Percentiles rank a stretch among this genome's conserved stretches.
phyloP scores from a whole-genome alignment of 2,888 invertebrate species.

The Vanessa cardui region DNA sequence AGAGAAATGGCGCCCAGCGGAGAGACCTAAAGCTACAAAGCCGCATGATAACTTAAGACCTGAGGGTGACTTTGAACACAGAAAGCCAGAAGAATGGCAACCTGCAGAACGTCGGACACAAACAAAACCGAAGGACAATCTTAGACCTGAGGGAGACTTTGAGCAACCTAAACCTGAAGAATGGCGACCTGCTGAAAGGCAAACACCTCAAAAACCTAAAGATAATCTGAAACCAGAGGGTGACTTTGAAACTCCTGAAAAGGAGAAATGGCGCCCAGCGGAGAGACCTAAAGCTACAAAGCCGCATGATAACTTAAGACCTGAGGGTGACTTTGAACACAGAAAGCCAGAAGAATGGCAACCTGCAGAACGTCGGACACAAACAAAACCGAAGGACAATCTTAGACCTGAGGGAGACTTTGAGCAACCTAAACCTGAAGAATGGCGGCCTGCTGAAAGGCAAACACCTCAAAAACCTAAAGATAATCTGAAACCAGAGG shows the following conservation, averaged over 20 bases:
- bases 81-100: slow-evolving; percentile 69
- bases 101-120: slow-evolving; percentile 57
- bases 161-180: slow-evolving; percentile 60
- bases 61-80: slow-evolving; percentile 79
- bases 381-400: slow-evolving; percentile 78
- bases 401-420: slow-evolving; percentile 80
- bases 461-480: slow-evolving; percentile 42
- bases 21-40: too few species aligned
- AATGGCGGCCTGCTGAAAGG: slow-evolving; percentile 59
- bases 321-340: slow-evolving; percentile 79
- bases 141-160: slow-evolving; percentile 83
- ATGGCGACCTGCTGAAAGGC: slow-evolving; percentile 63
- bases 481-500: too few species aligned
- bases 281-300: slow-evolving; percentile 61
- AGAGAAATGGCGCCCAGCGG: too few species aligned
- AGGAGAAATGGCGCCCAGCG: slow-evolving; percentile 59
- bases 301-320: slow-evolving; percentile 81
- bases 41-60: slow-evolving; percentile 47
- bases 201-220: slow-evolving; percentile 53
- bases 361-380: slow-evolving; percentile 68
- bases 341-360: slow-evolving; percentile 59
- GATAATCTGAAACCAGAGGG: slow-evolving; percentile 83
- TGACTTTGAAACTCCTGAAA: slow-evolving; percentile 64
- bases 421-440: slow-evolving; percentile 58
- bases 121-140: slow-evolving; percentile 82